Evolutionary conservation across 2,113 vertebrate species (phyloP).

Genomic region (Callorhinus ursinus): DNA sequence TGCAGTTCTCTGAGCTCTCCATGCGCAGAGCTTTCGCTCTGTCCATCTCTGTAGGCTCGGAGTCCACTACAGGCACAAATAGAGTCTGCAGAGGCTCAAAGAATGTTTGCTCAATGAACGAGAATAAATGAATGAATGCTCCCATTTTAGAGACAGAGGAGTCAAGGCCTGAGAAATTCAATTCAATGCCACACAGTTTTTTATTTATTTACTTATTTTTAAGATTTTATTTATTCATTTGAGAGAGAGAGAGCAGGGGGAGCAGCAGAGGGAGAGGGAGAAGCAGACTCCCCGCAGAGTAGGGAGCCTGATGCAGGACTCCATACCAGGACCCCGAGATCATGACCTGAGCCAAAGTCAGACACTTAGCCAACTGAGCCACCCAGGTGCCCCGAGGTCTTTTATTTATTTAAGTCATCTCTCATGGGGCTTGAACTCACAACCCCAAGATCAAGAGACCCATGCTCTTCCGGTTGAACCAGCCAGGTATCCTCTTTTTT

Average conservation of each 20-base stretch:
- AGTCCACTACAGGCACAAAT: background rate
- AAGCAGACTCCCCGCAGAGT: background rate
- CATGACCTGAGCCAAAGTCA: background rate
- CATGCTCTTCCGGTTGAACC: background rate
- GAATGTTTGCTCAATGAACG: background rate
- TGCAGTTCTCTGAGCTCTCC: background rate
- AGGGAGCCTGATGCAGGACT: background rate
- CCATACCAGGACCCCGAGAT: background rate
- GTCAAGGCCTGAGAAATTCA: background rate
- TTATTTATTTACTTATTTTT: background rate
- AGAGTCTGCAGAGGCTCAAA: background rate
- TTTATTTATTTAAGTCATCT: background rate
- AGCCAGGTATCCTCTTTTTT: fast-evolving
- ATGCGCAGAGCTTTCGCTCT: background rate
- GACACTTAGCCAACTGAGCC: background rate
- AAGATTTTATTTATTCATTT: background rate
- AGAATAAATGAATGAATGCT: background rate
- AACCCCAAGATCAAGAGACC: background rate
- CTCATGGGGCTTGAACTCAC: background rate
- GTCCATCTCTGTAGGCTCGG: background rate
- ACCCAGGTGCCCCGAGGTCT: background rate
- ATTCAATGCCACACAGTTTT: background rate
- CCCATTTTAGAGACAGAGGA: background rate
- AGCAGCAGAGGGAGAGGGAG: background rate
- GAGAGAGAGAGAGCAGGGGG: background rate